Base-by-base conservation (phyloP, 1,140 invertebrate species). In the Drosophila saltans region DNA sequence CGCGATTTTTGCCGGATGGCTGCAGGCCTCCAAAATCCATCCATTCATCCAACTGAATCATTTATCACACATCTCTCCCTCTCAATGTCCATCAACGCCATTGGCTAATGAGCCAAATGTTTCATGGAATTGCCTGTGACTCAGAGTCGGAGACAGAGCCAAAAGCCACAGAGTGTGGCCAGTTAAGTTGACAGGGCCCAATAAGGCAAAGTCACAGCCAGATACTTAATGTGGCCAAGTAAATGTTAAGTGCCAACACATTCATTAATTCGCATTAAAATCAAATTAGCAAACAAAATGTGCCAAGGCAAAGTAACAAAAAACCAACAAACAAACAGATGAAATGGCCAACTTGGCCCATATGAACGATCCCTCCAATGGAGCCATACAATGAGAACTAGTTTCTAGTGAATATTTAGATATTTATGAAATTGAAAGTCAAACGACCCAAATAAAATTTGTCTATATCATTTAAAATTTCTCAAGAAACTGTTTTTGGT, bases 201-300 rank as follows among this genome's bases (percentile, higher is more conserved):
- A 61, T 9, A 52, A 16, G 64, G 7, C 36, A 45, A 30, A 48
- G 52, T 21, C 57, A 60, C 43, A 56, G 63, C 11, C 30, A 6
- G 33, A 24, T 36, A 63, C 68, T 30, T 71, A 66, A 76, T 69
- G 66, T 63, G 80, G 80, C 70, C 80, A 86, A 80, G 39, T 40
- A 11, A 40, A 24, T 52, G 69, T 88, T 86, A 88, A 86, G 80
- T 88, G 83, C 80, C 45, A 52, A 66, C 80, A 56, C 72, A 80
- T 77, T 86, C 83, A 86, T 86, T 86, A 86, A 86, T 86, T 88
- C 83, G 88, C 83, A 86, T 86, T 86, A 86, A 86, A 86, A 86
- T 88, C 76, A 77, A 86, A 86, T 86, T 86, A 86, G 82, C 72
- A 76, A 80, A 80, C 75, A 82, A 86, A 82, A 81, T 70, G 75